Evolutionary conservation across 2,113 vertebrate species (phyloP), one percentile per base, ranked within the genome.

Genomic region (Serilophus lunatus): DNA sequence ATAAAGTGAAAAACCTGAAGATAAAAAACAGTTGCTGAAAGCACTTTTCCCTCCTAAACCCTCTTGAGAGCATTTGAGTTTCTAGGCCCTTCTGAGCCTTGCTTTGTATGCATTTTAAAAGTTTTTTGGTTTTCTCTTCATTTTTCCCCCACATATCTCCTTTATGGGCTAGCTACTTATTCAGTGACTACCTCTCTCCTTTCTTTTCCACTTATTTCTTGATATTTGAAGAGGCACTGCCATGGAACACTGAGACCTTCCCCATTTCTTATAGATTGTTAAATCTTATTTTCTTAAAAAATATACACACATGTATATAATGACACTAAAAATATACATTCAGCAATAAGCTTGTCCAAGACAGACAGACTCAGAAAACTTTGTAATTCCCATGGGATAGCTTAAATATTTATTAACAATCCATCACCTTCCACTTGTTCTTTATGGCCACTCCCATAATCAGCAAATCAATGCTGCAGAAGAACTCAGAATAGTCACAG

Each of bases 11-110:
- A 82, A 68, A 82, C 7, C 53, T 65, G 57, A 92, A 96, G 70
- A 88, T 76, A 92, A 96, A 95, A 93, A 93, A 5, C n/a, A 56
- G 45, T 83, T 95, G 72, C 26, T 94, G 71, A 92, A 97, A 96
- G 12, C 23, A 82, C 45, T 80, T 66, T 95, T 83, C 76, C 59
- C 38, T 95, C 76, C 40, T 40, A 86, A 49, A 82, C 10, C 25
- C 83, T 90, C 89, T 29, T 54, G 92, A 96, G 68, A 95, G 7
- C 23, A 81, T 92, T 93, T 94, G 85, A 95, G 60, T 45, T 88
- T 51, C 7, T 36, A 94, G 45, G 53, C 54, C 31, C 45, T 94
- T 95, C 89, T 53, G 79, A 95, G 75, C 9, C 6, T 80, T 85
- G 35, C 38, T 85, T 86, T 77, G 4, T 86, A 59, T 65, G 60